Evolutionary conservation across 2,113 vertebrate species (phyloP), one percentile per base, ranked within the genome.

Genomic region (Sylvietta virens): DNA sequence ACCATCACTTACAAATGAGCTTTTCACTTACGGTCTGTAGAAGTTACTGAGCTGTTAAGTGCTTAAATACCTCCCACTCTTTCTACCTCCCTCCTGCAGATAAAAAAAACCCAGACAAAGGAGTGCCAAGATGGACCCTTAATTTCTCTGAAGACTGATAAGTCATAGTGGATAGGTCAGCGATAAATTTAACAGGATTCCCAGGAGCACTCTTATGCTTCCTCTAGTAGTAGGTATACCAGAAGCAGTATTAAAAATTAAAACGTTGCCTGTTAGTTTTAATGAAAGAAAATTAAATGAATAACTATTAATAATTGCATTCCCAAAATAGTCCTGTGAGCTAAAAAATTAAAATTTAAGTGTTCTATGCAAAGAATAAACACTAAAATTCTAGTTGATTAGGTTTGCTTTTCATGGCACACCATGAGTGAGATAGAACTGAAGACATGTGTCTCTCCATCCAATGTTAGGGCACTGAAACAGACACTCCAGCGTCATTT

Each of bases 291-390:
- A 95, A 90, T 90, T 88, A 93, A 95, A 81, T 89, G 7, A 95
- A 94, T 95, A 82, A 93, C 96, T 96, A 94, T 84, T 91, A 95
- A 76, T 92, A 95, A 88, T 85, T 57, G 58, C 70, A 86, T 83
- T 90, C 85, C 71, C 81, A 3, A 95, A 95, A 71, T 64, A 86
- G 71, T 50, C 57, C 45, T 54, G 23, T 35, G 60, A 93, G 64
- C 10, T 81, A 77, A 74, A 86, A 44, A 83, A 57, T 51, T 66
- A 31, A 85, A 83, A 40, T 40, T 3, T 45, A 57, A 57, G 35
- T 67, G 44, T 60, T 91, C 76, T 61, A 62, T 42, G 16, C 9
- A 64, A 89, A 65, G 51, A 89, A 81, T 70, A 89, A 92, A 85
- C 11, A 48, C 42, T 53, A 71, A 86, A 90, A 73, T 27, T 80